Evolutionary conservation across 2,797 vertebrate genomes (phyloP).

Genomic region (Anabas testudineus): DNA sequence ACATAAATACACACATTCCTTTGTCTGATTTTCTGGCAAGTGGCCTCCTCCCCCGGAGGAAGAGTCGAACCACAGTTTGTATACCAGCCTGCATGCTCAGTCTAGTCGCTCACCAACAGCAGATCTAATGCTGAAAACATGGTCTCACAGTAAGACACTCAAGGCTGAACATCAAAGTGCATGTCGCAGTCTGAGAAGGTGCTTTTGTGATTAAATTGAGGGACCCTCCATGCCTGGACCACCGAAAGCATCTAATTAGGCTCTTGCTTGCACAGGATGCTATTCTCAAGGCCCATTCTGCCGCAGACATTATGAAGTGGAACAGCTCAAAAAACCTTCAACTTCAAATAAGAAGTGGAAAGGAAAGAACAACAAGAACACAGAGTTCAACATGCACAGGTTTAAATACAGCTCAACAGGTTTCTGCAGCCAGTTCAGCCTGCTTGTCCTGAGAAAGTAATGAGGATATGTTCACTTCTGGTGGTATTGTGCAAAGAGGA

Average conservation of each 20-base stretch:
- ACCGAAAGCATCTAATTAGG: conserved; percentile 60
- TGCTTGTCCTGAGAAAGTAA: conserved; percentile 45
- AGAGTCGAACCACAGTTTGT: conserved; percentile 41
- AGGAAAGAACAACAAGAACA: conserved; percentile 9
- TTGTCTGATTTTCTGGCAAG: conserved; percentile 36
- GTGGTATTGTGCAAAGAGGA: conserved; percentile 44
- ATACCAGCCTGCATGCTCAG: conserved; percentile 36
- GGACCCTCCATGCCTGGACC: conserved; percentile 44
- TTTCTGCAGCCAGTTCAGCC: conserved; percentile 34
- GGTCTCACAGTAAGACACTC: conserved; percentile 26
- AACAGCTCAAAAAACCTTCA: conserved; percentile 34
- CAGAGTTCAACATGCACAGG: neutral
- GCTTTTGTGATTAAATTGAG: conserved; percentile 37
- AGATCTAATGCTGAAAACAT: conserved; percentile 31
- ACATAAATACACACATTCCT: conserved; percentile 25
- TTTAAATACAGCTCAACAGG: conserved; percentile 38
- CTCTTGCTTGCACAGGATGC: conserved; percentile 9
- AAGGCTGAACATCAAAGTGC: conserved; percentile 40
- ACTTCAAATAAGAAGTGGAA: conserved; percentile 51
- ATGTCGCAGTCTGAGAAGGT: conserved; percentile 23
- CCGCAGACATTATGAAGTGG: conserved; percentile 45
- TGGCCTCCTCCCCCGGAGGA: conserved; percentile 23
- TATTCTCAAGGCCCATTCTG: conserved; percentile 22
- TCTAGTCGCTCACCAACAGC: conserved; percentile 34
- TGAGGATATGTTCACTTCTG: conserved; percentile 43